Percentiles rank a stretch among this genome's conserved stretches.
Evolutionary conservation across 2,113 vertebrate species (phyloP).

Genomic region (Corythaeola cristata): DNA sequence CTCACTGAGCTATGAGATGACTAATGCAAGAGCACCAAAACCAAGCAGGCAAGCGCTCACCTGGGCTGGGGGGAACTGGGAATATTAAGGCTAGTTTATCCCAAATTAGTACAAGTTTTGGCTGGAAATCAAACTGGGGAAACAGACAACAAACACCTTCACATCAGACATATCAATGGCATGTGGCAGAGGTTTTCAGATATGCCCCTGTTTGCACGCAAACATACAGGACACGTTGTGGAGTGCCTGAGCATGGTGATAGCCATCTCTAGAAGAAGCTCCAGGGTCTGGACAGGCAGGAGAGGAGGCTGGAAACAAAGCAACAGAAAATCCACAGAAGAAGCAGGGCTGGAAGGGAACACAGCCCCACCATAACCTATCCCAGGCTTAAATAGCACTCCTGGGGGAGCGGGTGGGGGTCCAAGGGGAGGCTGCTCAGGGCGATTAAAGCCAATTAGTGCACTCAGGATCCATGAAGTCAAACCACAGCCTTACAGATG

Average conservation of each 20-base stretch:
- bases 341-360: accelerated
- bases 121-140: background rate
- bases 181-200: background rate
- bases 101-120: background rate
- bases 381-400: background rate
- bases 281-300: background rate
- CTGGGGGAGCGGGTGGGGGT: background rate
- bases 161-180: accelerated
- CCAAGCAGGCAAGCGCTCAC: background rate
- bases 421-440: background rate
- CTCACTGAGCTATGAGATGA: background rate
- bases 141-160: background rate
- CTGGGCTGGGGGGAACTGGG: background rate
- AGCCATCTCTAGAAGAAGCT: accelerated
- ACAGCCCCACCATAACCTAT: accelerated
- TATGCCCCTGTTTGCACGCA: background rate
- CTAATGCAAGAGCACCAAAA: background rate
- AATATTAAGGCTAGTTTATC: background rate
- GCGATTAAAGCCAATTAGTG: background rate
- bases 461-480: background rate
- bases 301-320: accelerated
- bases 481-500: background rate
- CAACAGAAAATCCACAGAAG: accelerated
- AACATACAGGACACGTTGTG: accelerated
- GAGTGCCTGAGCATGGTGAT: accelerated